Conservation (phyloP, 2,888 invertebrate species). For the Phania funesta region DNA sequence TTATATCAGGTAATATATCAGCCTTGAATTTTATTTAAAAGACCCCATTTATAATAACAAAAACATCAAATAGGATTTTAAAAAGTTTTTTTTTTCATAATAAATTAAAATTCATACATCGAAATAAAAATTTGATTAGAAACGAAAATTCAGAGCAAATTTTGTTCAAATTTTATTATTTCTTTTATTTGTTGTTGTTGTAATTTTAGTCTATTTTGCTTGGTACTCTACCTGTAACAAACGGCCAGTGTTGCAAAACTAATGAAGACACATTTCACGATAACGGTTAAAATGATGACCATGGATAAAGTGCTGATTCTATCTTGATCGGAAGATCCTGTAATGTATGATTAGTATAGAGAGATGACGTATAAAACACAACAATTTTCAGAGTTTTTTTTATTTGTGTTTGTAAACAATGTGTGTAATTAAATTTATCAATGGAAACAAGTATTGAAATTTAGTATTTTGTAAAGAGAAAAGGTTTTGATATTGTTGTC, state of each 20-base stretch:
- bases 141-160: neutral
- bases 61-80: too few species aligned
- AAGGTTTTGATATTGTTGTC: neutral
- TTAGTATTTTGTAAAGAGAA: too few species aligned
- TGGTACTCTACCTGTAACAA: conserved; percentile 92
- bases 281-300: conserved; percentile 95
- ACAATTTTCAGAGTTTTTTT: conserved; percentile 4
- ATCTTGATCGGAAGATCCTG: conserved; percentile 89
- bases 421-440: too few species aligned
- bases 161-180: neutral
- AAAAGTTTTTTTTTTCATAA: too few species aligned
- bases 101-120: conserved; percentile 3
- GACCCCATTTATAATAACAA: too few species aligned
- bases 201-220: conserved; percentile 72
- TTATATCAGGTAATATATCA: too few species aligned
- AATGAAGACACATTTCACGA: conserved; percentile 96
- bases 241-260: conserved; percentile 96
- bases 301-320: conserved; percentile 93
- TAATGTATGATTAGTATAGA: conserved; percentile 69
- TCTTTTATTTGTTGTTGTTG: conserved; percentile 7
- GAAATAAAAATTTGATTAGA: neutral
- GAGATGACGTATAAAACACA: conserved; percentile 32
- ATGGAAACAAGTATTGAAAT: too few species aligned
- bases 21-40: too few species aligned
- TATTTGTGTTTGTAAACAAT: neutral